Conservation (phyloP, 2,113 vertebrate species). For the Chlamydotis undulata region DNA sequence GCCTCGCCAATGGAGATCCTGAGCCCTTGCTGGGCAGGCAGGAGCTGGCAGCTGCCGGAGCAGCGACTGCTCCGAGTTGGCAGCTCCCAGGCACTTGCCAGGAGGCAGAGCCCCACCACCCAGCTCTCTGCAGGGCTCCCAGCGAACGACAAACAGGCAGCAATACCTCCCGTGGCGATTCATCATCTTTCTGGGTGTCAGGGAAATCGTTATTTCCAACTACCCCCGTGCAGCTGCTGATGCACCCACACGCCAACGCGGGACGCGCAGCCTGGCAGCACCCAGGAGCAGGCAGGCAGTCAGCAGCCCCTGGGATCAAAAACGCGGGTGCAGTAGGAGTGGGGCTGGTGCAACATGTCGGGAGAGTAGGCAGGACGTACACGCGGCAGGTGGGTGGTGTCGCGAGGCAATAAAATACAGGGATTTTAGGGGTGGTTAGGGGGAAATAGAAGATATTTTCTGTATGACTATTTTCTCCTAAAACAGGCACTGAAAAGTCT, state of each 20-base stretch:
- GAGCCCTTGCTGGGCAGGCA: background rate
- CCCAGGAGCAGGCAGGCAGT: background rate
- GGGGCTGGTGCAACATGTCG: rapidly evolving
- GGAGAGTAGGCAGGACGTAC: background rate
- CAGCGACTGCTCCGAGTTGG: rapidly evolving
- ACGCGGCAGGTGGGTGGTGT: background rate
- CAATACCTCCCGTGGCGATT: background rate
- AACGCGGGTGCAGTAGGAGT: background rate
- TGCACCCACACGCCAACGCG: background rate
- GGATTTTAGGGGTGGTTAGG: background rate
- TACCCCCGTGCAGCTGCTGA: background rate
- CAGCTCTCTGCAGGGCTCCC: background rate
- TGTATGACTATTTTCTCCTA: background rate
- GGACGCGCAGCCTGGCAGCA: background rate
- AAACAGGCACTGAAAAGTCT: background rate
- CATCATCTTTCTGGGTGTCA: background rate
- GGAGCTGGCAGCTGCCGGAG: background rate
- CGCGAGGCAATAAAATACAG: background rate
- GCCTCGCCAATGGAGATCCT: background rate
- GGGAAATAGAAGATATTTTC: background rate
- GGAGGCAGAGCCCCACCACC: background rate
- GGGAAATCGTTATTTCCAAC: background rate
- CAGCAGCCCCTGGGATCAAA: background rate
- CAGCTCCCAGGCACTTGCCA: background rate
- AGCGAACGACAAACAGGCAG: background rate